phyloP scores from a whole-genome alignment of 2,888 invertebrate genomes.

The Dysmachus trigonus region DNA sequence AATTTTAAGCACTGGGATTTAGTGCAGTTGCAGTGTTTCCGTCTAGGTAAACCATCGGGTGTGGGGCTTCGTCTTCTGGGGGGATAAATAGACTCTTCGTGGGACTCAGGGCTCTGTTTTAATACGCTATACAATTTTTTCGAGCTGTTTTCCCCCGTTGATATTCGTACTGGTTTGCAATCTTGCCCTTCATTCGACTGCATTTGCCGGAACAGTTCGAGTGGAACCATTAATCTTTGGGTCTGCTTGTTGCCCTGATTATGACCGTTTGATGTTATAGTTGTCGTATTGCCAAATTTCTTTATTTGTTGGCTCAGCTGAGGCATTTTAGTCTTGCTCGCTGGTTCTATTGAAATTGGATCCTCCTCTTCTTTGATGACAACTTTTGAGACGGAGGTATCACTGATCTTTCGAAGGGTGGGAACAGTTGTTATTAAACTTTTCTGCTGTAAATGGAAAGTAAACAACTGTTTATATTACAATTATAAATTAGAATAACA shows the following conservation, averaged over 20 bases:
- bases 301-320: slow-evolving; percentile 5
- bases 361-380: slow-evolving; percentile 2
- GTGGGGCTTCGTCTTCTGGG: slow-evolving; percentile 47
- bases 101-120: slow-evolving; percentile 46
- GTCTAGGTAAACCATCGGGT: slow-evolving; percentile 62
- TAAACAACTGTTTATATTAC: too few relatives aligned
- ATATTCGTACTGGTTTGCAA: neutral
- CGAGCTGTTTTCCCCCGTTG: slow-evolving; percentile 39
- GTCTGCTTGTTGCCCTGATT: neutral
- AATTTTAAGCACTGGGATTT: slow-evolving; percentile 98
- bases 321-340: neutral
- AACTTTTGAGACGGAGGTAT: slow-evolving; percentile 43
- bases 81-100: neutral
- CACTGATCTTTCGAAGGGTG: slow-evolving; percentile 54
- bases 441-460: slow-evolving; percentile 49
- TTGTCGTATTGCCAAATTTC: neutral
- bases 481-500: too few relatives aligned
- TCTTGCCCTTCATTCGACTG: neutral
- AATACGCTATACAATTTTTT: slow-evolving; percentile 54
- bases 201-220: slow-evolving; percentile 21
- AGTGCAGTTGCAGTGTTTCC: slow-evolving; percentile 98
- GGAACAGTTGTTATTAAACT: slow-evolving; percentile 53
- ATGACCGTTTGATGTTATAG: neutral
- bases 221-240: slow-evolving; percentile 14
- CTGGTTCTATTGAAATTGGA: neutral